Base-by-base conservation (phyloP, 1,140 invertebrate genomes). In the Atta texana region DNA sequence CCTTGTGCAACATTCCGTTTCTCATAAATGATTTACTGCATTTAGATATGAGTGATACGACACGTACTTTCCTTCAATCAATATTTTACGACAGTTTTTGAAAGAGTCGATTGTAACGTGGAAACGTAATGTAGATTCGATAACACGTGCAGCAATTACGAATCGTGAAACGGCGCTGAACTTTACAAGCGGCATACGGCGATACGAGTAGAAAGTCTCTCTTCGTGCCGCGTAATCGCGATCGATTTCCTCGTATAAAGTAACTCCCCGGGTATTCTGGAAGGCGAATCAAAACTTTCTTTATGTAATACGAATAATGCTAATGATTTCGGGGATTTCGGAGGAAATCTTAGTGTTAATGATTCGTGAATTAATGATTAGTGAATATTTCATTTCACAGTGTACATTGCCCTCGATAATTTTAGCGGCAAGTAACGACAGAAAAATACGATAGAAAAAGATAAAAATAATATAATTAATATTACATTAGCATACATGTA, bases 151-250 rank as follows among this genome's bases (percentile, higher is more conserved):
- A 16, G 74, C 61, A 87, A 90, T 81, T 72, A 77, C 88, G 91
- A 86, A 91, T 91, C 86, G 89, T 85, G 68, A 88, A 75, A 88
- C 88, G 84, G 55, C 77, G 74, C 53, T 89, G 90, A 92, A 92
- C 89, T 91, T 91, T 90, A 89, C 87, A 78, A 87, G 63, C 74
- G 14, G 53, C 71, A 34, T 34, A 63, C 34, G 61, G 24, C 75
- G 31, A 63, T 66, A 64, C 75, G 87, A 92, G 85, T 91, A 91
- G 91, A 92, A 91, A 92, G 90, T 91, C 74, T 53, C 81, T 82
- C 72, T 87, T 88, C 63, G 88, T 89, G 85, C 85, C 78, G 88
- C 81, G 81, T 80, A 90, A 92, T 91, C 88, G 80, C 85, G 89
- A 91, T 91, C 91, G 89, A 92, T 92, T 85, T 89, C 90, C 80